These are phyloP conservation scores for Drosophila cyrtoloma DNA, from an alignment of 2,888 invertebrate genomes.

Conservation along the genomic window DNA sequence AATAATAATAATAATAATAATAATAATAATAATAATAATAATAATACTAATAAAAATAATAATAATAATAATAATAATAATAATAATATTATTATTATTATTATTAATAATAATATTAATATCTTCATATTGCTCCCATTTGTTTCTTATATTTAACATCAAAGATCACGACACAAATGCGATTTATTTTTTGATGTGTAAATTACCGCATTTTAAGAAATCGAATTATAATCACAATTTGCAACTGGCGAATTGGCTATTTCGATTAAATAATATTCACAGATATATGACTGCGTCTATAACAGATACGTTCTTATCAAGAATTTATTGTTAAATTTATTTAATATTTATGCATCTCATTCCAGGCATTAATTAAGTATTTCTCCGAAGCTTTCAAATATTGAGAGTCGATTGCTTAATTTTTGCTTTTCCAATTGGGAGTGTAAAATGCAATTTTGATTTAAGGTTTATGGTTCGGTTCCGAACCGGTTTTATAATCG, in stretches of 20 bases:
- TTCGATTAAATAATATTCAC: not conserved
- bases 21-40: too few relatives aligned
- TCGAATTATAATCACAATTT: too few relatives aligned
- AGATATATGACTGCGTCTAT: not conserved
- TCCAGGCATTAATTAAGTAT: not conserved
- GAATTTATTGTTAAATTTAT: not conserved
- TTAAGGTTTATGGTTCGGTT: constrained; percentile 59
- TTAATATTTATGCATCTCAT: not conserved
- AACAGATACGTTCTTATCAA: not conserved
- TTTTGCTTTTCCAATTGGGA: constrained; percentile 8
- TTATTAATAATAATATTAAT: too few relatives aligned
- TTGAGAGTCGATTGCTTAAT: constrained; percentile 1
- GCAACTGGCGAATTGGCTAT: not conserved
- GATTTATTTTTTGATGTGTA: too few relatives aligned
- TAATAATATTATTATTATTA: too few relatives aligned
- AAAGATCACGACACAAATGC: too few relatives aligned
- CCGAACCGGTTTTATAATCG: constrained; percentile 52
- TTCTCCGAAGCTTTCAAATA: not conserved
- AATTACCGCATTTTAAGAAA: too few relatives aligned
- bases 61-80: too few relatives aligned
- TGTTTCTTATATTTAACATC: too few relatives aligned
- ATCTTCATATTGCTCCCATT: too few relatives aligned
- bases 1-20: too few relatives aligned
- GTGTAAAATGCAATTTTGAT: constrained; percentile 27
- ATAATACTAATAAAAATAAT: too few relatives aligned